Evolutionary conservation across 2,113 vertebrate species (phyloP), one percentile per base, ranked within the genome.

Genomic region (Menidia beryllina): DNA sequence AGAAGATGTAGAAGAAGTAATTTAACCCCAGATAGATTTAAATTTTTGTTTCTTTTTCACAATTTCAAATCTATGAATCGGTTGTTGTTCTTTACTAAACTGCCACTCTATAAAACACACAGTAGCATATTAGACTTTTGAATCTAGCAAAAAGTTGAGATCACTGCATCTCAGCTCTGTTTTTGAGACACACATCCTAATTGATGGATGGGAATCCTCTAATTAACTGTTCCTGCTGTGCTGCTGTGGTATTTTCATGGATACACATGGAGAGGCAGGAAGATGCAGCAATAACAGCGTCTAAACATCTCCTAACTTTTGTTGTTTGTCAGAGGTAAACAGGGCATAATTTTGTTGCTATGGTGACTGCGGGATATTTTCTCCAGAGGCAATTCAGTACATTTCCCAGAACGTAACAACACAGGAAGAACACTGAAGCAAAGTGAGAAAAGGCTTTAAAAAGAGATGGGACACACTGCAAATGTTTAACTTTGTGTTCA

Each of bases 301-400:
- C 50, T 54, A 68, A 79, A 80, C 69, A 69, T 69, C 41, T 65
- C 53, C 52, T 38, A 50, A 62, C 43, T 50, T 68, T 24, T 70
- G 24, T 79, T 85, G 75, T 45, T 48, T 64, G 65, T 19, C 50
- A 55, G 57, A 49, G 60, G 24, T 82, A 83, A 83, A 81, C 25
- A n/a, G 53, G 30, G 25, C 34, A 36, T 66, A 24, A 61, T 79
- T 70, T 83, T 86, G 79, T 79, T 65, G 67, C 81, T 50, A 47
- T 80, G 49, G 59, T 11, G 59, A 74, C 59, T 11, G n/a, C 41
- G 66, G 36, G 57, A 64, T 68, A 67, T 50, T 71, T 5, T 23
- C 49, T 63, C 79, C 67, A 21, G 14, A 54, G 56, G 69, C 47
- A 14, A 9, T 25, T 69, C 64, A 72, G 54, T 69, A 59, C 21